Evolutionary conservation across 2,888 invertebrate species (phyloP).

Genomic region (Quadroppia sp.): DNA sequence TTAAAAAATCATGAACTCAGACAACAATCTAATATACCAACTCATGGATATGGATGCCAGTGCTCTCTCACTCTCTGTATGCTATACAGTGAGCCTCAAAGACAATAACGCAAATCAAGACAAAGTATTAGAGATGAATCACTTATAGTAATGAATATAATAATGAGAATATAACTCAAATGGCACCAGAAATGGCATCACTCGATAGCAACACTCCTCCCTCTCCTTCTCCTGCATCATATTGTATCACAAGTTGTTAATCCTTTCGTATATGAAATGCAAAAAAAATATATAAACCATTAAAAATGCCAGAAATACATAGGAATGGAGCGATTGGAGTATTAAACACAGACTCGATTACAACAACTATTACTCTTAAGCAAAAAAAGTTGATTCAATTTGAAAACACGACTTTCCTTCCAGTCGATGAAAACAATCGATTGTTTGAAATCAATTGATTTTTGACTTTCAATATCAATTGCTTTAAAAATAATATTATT

Average conservation of each 20-base stretch:
- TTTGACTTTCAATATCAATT: too few species aligned
- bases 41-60: not conserved
- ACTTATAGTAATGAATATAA: constrained; percentile 29
- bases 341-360: constrained; percentile 1
- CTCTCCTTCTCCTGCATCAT: not conserved
- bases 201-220: constrained; percentile 1
- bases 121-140: constrained; percentile 23
- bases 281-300: constrained; percentile 48
- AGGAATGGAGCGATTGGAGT: constrained; percentile 38
- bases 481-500: too few species aligned
- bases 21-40: constrained; percentile 7
- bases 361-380: not conserved
- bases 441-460: too few species aligned
- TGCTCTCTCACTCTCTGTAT: not conserved
- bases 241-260: constrained; percentile 12
- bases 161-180: constrained; percentile 20
- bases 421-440: too few species aligned
- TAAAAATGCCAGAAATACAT: constrained; percentile 43
- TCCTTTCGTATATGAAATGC: constrained; percentile 45
- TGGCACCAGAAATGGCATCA: constrained; percentile 29
- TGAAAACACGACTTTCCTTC: too few species aligned
- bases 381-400: too few species aligned
- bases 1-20: constrained; percentile 26
- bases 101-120: constrained; percentile 25
- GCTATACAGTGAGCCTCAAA: not conserved